A percentile compares a stretch with the other conserved stretches of the same genome.
These are phyloP conservation scores for Calcarius lapponicus DNA, from an alignment of 2,797 vertebrate genomes.

Conservation along the genomic window DNA sequence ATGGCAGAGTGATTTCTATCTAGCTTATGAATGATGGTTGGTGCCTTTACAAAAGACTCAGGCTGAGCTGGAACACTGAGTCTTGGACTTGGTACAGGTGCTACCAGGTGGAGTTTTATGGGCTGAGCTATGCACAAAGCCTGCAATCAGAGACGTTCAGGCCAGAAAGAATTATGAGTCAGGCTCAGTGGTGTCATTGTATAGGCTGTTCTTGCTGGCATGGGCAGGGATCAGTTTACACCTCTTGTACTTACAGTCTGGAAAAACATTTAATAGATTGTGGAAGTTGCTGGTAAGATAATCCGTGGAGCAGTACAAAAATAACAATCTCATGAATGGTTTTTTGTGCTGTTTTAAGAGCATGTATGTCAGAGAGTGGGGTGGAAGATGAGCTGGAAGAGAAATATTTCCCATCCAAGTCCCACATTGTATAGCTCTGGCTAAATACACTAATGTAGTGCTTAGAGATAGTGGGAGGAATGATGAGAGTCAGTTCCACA, in stretches of 20 bases:
- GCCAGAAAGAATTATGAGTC: neutral
- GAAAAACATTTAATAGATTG: neutral
- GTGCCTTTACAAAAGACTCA: neutral
- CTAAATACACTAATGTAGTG: neutral
- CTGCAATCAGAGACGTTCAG: fast-evolving
- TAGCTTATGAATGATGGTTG: neutral
- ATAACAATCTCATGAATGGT: neutral
- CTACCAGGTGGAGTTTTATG: neutral
- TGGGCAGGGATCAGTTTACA: neutral
- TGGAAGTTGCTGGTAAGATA: neutral
- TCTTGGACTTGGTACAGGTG: neutral
- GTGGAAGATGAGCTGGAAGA: neutral
- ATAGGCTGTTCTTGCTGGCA: neutral
- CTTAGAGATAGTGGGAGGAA: neutral
- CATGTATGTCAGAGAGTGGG: neutral
- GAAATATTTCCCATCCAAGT: neutral
- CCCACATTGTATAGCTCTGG: neutral
- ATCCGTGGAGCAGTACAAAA: neutral
- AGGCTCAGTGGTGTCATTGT: neutral
- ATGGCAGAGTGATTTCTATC: neutral
- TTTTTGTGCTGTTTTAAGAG: neutral
- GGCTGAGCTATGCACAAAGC: neutral
- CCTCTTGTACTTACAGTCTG: neutral
- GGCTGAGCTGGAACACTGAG: neutral
- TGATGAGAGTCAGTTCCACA: neutral